These are phyloP conservation scores for Slavum lentiscoides DNA, from an alignment of 2,888 invertebrate species.

Conservation along the genomic window DNA sequence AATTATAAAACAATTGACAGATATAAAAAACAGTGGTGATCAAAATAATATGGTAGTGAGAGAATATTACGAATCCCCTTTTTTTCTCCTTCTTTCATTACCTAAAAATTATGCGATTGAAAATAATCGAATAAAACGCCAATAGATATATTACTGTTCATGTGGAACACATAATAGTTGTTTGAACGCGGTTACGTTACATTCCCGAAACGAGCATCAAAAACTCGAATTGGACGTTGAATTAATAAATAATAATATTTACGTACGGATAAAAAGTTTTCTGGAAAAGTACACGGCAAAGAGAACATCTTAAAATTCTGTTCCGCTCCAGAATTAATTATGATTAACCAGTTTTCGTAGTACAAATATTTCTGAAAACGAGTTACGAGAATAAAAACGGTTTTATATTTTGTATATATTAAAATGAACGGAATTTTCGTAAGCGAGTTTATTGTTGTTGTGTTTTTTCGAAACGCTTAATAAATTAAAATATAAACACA, in stretches of 20 bases:
- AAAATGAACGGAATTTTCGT: no score
- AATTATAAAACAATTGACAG: no score
- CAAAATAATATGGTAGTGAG: no score
- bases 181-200: background rate
- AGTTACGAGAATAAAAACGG: constrained; percentile 1
- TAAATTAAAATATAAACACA: no score
- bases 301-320: background rate
- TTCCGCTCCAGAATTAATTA: background rate
- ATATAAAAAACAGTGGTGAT: no score
- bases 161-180: background rate
- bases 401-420: background rate
- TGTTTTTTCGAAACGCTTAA: no score
- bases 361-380: constrained; percentile 1
- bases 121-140: background rate
- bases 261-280: background rate
- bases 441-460: no score
- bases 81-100: no score
- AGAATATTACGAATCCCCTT: no score
- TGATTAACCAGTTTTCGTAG: constrained; percentile 20
- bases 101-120: background rate
- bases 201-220: background rate
- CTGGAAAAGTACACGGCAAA: background rate
- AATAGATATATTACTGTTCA: background rate
- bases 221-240: background rate
- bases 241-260: constrained; percentile 9